These are phyloP conservation scores for Laterallus jamaicensis DNA, from an alignment of 2,113 vertebrate genomes.

Conservation along the genomic window DNA sequence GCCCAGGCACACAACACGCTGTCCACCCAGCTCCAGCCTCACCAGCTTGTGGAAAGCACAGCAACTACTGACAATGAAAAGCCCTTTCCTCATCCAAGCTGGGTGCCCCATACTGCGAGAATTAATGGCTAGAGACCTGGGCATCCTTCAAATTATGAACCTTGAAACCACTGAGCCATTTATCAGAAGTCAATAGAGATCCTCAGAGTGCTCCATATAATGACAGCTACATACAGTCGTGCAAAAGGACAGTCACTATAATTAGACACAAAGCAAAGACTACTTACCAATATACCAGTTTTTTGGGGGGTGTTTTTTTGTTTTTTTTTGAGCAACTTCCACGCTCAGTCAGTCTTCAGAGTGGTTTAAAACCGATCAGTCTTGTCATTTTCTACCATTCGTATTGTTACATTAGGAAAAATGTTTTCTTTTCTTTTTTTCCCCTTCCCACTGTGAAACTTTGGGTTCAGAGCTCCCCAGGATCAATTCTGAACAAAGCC, in stretches of 20 bases:
- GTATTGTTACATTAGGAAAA: slow-evolving; percentile 98
- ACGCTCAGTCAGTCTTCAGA: slow-evolving; percentile 86
- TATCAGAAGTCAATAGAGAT: slow-evolving; percentile 86
- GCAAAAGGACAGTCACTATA: slow-evolving; percentile 87
- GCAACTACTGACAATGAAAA: slow-evolving; percentile 75
- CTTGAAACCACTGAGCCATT: slow-evolving; percentile 86
- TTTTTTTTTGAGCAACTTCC: slow-evolving; percentile 84
- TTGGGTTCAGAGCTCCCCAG: slow-evolving; percentile 98
- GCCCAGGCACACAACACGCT: slow-evolving; percentile 40
- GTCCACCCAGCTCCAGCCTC: slow-evolving; percentile 60
- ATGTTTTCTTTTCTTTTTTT: slow-evolving; percentile 91
- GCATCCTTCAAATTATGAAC: slow-evolving; percentile 86
- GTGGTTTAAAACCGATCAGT: slow-evolving; percentile 87
- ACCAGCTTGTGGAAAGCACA: slow-evolving; percentile 69
- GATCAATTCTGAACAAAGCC: slow-evolving; percentile 99
- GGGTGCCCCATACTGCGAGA: slow-evolving; percentile 84
- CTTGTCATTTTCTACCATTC: slow-evolving; percentile 97
- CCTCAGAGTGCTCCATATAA: slow-evolving; percentile 83
- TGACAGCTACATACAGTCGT: slow-evolving; percentile 85
- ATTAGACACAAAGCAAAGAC: slow-evolving; percentile 91
- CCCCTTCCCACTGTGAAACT: slow-evolving; percentile 95
- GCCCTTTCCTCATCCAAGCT: slow-evolving; percentile 77
- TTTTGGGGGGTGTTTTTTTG: slow-evolving; percentile 73
- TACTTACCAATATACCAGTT: slow-evolving; percentile 92
- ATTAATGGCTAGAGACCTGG: slow-evolving; percentile 85